Base-by-base conservation (phyloP, 2,888 invertebrate genomes). In the Onthophagus sagittarius region DNA sequence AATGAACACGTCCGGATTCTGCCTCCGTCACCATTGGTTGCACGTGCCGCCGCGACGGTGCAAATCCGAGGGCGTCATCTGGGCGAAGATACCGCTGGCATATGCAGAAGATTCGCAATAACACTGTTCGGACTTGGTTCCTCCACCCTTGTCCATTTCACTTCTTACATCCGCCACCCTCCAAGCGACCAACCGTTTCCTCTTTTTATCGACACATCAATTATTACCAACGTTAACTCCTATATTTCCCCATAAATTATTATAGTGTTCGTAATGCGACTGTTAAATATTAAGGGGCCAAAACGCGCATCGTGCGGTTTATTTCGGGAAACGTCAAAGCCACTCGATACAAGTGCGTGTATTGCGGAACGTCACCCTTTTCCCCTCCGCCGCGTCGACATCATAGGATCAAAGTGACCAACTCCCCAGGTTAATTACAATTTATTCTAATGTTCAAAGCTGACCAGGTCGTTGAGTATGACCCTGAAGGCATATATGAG, bases 91-190 rank as follows among this genome's bases (percentile, higher is more conserved):
- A 79, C 78, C 79, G 79, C 79, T 79, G 75, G 78, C 79, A 80
- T 79, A 79, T 80, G 80, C 80, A 80, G 78, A 78, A 79, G 78
- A 80, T 78, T 75, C 75, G 77, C 75, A 79, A 78, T 77, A 79
- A 77, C 76, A 78, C 74, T 70, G 71, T 32, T 71, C 69, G 73
- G 72, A 32, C 9, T 2, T n/a, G n/a, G 7, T 23, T 67, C 31
- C 15, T 67, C 67, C 13, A 4, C 67, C 67, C 23, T 32, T 23
- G 67, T 31, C 32, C 31, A 6, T 67, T 67, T 32, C 9, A 15
- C 23, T 9, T 64, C 23, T 64, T 2, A 23, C 23, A 23, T 23
- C 23, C 1, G 1, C 23, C 23, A 2, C 39, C 39, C 39, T 53
- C 5, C 39, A 23, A 23, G 23, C 23, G 23, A 23, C 23, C 3